These are phyloP conservation scores for Melopsittacus undulatus DNA, from an alignment of 2,797 vertebrate genomes.

Conservation along the genomic window DNA sequence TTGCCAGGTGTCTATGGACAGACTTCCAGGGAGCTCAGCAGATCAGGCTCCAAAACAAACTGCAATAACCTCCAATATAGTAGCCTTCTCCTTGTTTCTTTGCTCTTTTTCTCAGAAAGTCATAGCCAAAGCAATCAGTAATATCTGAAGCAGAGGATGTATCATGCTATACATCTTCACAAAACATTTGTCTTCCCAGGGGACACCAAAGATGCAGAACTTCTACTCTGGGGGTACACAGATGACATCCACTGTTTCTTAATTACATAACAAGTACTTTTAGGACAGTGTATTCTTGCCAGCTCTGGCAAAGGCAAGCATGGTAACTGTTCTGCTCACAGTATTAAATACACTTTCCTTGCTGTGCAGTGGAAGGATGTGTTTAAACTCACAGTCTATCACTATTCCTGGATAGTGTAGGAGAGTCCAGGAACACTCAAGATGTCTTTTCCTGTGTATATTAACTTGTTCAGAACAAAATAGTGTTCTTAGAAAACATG, in stretches of 20 bases:
- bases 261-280: neutral
- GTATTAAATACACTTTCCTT: constrained; percentile 20
- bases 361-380: neutral
- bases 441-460: constrained; percentile 41
- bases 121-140: neutral
- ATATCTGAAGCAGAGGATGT: neutral
- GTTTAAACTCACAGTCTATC: constrained; percentile 40
- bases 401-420: constrained; percentile 45
- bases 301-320: constrained; percentile 35
- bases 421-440: constrained; percentile 52
- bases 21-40: neutral
- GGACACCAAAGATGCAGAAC: neutral
- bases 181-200: neutral
- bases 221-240: neutral
- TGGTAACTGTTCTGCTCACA: constrained; percentile 18
- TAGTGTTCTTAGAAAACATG: neutral
- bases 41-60: neutral
- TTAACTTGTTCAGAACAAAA: constrained; percentile 40
- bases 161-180: neutral
- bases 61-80: neutral
- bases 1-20: neutral
- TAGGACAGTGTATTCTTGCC: neutral
- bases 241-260: neutral
- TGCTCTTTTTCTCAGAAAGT: neutral
- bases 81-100: neutral